A percentile compares a stretch with the other conserved stretches of the same genome.
phyloP scores from a whole-genome alignment of 2,113 vertebrate genomes.

The Cyanoramphus novaezelandiae region DNA sequence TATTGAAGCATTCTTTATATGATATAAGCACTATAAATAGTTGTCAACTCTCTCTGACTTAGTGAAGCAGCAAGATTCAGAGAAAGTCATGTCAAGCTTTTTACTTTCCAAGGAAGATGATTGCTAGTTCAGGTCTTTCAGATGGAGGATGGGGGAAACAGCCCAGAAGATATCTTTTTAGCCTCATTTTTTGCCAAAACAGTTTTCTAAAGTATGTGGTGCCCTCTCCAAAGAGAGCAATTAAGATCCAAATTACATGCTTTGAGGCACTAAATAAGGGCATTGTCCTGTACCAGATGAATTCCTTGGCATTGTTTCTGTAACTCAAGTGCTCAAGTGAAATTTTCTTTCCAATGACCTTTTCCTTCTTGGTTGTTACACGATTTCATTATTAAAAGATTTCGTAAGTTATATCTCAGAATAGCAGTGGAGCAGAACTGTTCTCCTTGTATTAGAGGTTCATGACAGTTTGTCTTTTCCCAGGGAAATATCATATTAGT shows the following conservation, averaged over 20 bases:
- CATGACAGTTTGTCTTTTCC: not conserved
- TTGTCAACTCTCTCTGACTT: not conserved
- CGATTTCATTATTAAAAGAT: not conserved
- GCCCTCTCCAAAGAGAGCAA: not conserved
- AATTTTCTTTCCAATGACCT: slow-evolving; percentile 8
- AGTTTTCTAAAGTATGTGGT: not conserved
- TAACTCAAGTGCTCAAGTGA: not conserved
- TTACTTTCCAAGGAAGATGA: not conserved
- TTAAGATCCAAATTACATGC: not conserved
- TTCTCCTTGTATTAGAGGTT: not conserved
- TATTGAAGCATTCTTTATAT: not conserved
- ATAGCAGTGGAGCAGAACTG: not conserved
- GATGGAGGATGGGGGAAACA: not conserved
- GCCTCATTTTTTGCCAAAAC: not conserved
- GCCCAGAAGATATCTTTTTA: not conserved
- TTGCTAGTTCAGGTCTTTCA: not conserved
- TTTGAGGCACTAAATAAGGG: not conserved
- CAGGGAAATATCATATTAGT: not conserved
- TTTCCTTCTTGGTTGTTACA: not conserved
- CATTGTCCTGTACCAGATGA: not conserved
- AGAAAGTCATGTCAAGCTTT: not conserved
- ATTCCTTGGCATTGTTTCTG: not conserved
- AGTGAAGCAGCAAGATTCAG: not conserved
- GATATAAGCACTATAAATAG: not conserved
- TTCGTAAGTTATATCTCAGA: not conserved